phyloP scores from a whole-genome alignment of 37 sponge, comb jelly and placozoan genomes.

The Agelas oroides region DNA sequence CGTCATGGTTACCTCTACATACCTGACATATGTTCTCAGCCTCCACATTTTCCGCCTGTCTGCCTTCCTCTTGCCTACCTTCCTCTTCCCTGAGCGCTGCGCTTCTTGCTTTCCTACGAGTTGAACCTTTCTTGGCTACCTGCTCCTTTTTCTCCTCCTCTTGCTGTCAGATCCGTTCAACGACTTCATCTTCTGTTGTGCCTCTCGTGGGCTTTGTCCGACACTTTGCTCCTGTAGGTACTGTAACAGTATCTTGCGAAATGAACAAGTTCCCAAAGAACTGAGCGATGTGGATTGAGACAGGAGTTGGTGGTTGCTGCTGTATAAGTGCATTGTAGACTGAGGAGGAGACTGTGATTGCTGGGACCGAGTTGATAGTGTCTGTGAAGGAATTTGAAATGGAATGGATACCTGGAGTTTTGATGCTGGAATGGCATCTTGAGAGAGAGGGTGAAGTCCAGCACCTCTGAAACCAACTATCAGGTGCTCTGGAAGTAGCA shows the following conservation, averaged over 20 bases:
- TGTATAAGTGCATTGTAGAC: too few relatives aligned
- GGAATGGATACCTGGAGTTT: too few relatives aligned
- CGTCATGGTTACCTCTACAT: neutral
- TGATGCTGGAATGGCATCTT: neutral
- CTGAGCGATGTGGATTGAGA: too few relatives aligned
- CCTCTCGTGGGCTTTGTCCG: neutral
- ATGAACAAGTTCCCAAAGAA: too few relatives aligned
- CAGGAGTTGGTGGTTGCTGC: too few relatives aligned
- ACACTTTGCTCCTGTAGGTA: neutral
- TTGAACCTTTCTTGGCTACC: too few relatives aligned
- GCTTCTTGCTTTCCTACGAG: too few relatives aligned
- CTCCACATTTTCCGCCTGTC: too few relatives aligned
- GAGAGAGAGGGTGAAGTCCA: conserved; percentile 28
- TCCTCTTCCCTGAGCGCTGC: neutral
- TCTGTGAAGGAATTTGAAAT: too few relatives aligned
- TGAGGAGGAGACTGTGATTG: too few relatives aligned
- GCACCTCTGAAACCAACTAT: conserved; percentile 37
- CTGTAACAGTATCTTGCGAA: neutral
- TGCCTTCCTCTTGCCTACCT: neutral
- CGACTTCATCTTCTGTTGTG: conserved; percentile 12
- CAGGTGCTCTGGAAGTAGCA: conserved; percentile 9
- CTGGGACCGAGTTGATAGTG: too few relatives aligned
- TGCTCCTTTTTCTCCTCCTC: neutral
- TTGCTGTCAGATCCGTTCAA: neutral
- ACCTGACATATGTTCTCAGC: conserved; percentile 13